Base-by-base conservation (phyloP, 2,797 vertebrate genomes). In the Rhinatrema bivittatum region DNA sequence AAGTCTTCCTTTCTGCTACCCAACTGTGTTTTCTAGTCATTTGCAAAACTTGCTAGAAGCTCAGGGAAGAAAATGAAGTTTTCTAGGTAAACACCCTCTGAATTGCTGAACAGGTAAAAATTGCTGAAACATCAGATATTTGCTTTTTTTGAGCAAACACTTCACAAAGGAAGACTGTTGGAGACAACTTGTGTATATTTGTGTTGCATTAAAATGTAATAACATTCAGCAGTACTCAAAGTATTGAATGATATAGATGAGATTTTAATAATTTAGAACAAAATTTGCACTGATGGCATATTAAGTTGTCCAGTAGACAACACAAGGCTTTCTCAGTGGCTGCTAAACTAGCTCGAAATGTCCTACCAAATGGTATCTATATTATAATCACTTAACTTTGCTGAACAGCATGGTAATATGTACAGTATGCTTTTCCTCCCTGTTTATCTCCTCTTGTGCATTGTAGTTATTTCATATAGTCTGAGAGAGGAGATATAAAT, bases 111-210 rank as follows among this genome's bases (percentile, higher is more conserved):
- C n/a, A n/a, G n/a, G n/a, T n/a, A n/a, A n/a, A n/a, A n/a, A n/a
- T n/a, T n/a, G n/a, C n/a, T n/a, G n/a, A n/a, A n/a, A n/a, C n/a
- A n/a, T n/a, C n/a, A n/a, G n/a, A n/a, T n/a, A n/a, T n/a, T n/a
- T n/a, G n/a, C n/a, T n/a, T n/a, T n/a, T n/a, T n/a, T n/a, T n/a
- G n/a, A n/a, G n/a, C n/a, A n/a, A n/a, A n/a, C n/a, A n/a, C n/a
- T n/a, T n/a, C n/a, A n/a, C 65, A 67, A 71, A 74, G 23, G 56
- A 60, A 70, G 69, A 65, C 52, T 53, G 53, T 64, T 61, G 43
- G 34, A 64, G 70, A 65, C 54, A 39, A 56, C 32, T 48, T 51
- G 65, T 73, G 60, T 76, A 61, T 64, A 33, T 63, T 62, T 62
- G 31, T 39, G 50, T 25, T 47, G 39, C 30, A 21, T 13, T 56